Base-by-base conservation (phyloP, 1,140 invertebrate genomes). In the Ostrea edulis region DNA sequence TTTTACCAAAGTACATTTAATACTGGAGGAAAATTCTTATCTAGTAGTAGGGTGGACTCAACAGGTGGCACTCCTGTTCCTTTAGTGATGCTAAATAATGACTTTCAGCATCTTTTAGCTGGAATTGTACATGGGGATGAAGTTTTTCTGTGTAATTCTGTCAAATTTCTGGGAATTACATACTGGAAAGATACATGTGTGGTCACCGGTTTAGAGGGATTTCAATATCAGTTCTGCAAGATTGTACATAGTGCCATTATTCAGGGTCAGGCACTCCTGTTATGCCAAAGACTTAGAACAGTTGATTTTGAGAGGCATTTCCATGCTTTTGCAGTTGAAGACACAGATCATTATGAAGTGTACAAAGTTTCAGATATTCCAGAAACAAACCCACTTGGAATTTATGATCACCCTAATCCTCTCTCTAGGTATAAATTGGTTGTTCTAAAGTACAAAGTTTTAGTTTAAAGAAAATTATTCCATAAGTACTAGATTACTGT, bases 1-100 rank as follows among this genome's bases (percentile, higher is more conserved):
- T 85, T 35, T 55, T 85, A 82, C 52, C 68, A 82, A 35, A n/a
- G 87, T 68, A 62, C 58, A 77, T 65, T 29, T 35, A 85, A 88
- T 51, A 81, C 62, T 9, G 51, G 62, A 3, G 29, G 55, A 53
- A 65, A 65, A 55, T 71, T n/a, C 77, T 68, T 85, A 3, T 84
- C 20, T 22, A 22, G 35, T 68, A 65, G 71, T 82, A 8, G 29
- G 2, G 22, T 62, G 35, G 65, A 81, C 0, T 81, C 65, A 17
- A 82, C 52, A 53, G 52, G 53, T 54, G 83, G 83, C 9, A 17
- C 25, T 14, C 8, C 20, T 52, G n/a, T 88, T 35, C 77, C 87
- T n/a, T 3, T 84, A 54, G 54, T 25, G 22, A 9, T 84, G 12
- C 17, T 87, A 51, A 77, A 81, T 62, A 35, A 85, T 71, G 22